phyloP scores from a whole-genome alignment of 1,140 invertebrate genomes.

The Orchestia grillus region DNA sequence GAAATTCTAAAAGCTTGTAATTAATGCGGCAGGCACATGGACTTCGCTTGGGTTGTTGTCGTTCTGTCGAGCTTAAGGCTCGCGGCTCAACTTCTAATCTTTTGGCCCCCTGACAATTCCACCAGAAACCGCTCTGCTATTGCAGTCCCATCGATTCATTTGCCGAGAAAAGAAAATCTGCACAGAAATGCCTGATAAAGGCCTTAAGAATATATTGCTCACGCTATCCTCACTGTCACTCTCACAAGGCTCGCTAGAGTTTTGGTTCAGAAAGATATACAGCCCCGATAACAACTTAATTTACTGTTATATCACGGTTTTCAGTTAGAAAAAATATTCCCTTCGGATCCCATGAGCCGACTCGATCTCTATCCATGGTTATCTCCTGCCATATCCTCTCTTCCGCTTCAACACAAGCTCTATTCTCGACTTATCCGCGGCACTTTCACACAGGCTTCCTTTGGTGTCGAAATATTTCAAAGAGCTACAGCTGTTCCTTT shows the following conservation, averaged over 20 bases:
- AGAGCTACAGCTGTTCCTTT: neutral
- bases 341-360: too few species aligned
- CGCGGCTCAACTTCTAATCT: neutral
- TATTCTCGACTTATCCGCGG: neutral
- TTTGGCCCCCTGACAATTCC: neutral
- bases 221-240: neutral
- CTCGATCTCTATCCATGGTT: neutral
- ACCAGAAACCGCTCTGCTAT: neutral
- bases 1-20: neutral
- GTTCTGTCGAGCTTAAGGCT: neutral
- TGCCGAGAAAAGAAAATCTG: neutral
- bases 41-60: neutral
- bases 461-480: neutral
- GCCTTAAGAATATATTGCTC: neutral
- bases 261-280: neutral
- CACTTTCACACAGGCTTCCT: neutral
- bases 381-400: neutral
- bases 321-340: too few species aligned
- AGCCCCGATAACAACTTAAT: too few species aligned
- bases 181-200: neutral
- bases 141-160: neutral
- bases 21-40: neutral
- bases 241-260: neutral
- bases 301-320: too few species aligned
- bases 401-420: neutral